A percentile compares a stretch with the other conserved stretches of the same genome.
phyloP scores from a whole-genome alignment of 2,797 vertebrate species.

The Enteromius fasciolatus region DNA sequence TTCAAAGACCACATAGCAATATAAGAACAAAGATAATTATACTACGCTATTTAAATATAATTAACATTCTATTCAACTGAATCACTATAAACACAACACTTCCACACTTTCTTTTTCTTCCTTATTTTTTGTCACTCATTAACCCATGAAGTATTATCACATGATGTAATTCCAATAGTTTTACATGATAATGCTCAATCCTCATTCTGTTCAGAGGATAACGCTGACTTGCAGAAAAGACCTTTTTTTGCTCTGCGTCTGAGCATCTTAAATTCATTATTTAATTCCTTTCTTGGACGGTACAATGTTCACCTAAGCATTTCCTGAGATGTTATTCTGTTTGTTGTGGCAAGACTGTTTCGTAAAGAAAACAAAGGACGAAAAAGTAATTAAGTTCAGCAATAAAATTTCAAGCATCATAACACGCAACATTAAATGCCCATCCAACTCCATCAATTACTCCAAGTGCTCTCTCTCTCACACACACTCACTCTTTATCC shows the following conservation, averaged over 20 bases:
- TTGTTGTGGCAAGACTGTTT: slow-evolving; percentile 66
- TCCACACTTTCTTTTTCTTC: neutral
- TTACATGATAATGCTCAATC: neutral
- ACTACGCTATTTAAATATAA: neutral
- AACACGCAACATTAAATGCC: slow-evolving; percentile 80
- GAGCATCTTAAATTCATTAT: slow-evolving; percentile 14
- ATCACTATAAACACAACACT: neutral
- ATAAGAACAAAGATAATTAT: neutral
- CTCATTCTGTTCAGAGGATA: neutral
- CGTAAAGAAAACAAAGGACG: slow-evolving; percentile 78
- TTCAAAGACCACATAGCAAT: neutral
- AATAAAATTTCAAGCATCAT: slow-evolving; percentile 74
- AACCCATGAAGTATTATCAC: neutral
- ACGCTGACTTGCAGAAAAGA: neutral
- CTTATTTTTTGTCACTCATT: neutral
- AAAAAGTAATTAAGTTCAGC: slow-evolving; percentile 73
- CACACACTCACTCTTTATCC: slow-evolving; percentile 60
- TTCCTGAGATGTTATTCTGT: slow-evolving; percentile 52
- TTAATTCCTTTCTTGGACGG: slow-evolving; percentile 15
- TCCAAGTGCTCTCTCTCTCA: neutral
- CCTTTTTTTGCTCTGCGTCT: slow-evolving; percentile 15
- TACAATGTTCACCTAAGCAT: slow-evolving; percentile 36
- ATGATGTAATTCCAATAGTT: slow-evolving; percentile 1
- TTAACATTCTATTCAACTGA: neutral
- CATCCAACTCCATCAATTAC: slow-evolving; percentile 72